phyloP scores from a whole-genome alignment of 2,797 vertebrate species.

The Calcarius lapponicus region DNA sequence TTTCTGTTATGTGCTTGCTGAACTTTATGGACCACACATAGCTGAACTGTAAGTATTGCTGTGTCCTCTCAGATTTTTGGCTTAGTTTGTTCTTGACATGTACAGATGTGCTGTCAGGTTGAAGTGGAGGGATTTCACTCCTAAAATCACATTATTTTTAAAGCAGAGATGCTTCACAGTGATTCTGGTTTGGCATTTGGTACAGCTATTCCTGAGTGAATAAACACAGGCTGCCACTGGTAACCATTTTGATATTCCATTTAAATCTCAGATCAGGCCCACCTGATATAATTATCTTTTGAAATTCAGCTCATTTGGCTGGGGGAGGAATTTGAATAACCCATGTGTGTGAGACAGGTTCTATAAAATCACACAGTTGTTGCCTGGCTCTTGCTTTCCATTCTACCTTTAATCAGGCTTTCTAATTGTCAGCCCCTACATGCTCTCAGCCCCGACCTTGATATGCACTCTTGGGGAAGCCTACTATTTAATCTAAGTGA shows the following conservation, averaged over 20 bases:
- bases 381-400: not conserved
- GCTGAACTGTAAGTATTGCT: conserved; percentile 75
- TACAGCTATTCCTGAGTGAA: not conserved
- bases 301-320: not conserved
- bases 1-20: conserved; percentile 63
- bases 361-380: not conserved
- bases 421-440: conserved; percentile 1
- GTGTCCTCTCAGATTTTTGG: not conserved
- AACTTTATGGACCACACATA: conserved; percentile 67
- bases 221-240: not conserved
- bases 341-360: not conserved
- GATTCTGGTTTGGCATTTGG: not conserved
- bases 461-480: not conserved
- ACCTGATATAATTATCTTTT: conserved; percentile 9
- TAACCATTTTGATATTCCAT: not conserved
- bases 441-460: not conserved
- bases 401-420: conserved; percentile 24
- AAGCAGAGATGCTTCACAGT: not conserved
- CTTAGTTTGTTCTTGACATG: not conserved
- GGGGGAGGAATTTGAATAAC: conserved; percentile 37
- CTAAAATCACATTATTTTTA: not conserved
- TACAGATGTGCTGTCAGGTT: not conserved
- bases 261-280: conserved; percentile 5
- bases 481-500: conserved; percentile 8
- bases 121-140: not conserved